phyloP scores from a whole-genome alignment of 2,888 invertebrate species.

The Caenorhabditis macrosperma region DNA sequence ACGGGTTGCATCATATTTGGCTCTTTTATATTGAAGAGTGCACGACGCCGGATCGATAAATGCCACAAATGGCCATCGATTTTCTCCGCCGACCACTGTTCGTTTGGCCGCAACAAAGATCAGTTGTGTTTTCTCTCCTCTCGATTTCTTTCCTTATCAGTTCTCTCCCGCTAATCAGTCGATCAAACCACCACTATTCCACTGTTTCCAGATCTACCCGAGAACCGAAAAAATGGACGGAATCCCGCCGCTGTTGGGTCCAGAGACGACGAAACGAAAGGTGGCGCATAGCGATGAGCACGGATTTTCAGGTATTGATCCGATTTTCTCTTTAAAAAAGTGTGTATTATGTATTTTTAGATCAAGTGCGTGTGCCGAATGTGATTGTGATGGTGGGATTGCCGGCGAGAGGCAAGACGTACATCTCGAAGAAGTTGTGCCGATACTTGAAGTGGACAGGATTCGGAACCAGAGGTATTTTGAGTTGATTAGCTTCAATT shows the following conservation, averaged over 20 bases:
- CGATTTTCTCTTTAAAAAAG: not conserved
- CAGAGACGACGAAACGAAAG: slow-evolving; percentile 62
- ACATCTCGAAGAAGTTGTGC: slow-evolving; percentile 97
- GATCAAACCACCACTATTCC: no score
- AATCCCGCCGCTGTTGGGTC: slow-evolving; percentile 20
- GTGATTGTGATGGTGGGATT: slow-evolving; percentile 99
- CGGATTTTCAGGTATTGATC: slow-evolving; percentile 63
- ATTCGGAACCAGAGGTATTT: slow-evolving; percentile 87
- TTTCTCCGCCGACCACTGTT: no score
- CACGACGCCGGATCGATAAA: no score
- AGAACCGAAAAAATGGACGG: slow-evolving; percentile 27
- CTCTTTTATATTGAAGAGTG: no score
- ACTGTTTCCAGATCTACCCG: not conserved
- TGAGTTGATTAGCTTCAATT: not conserved
- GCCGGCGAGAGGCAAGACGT: slow-evolving; percentile 98
- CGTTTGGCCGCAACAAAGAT: no score
- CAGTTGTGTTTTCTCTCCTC: no score
- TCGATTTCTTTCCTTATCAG: no score
- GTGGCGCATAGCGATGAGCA: slow-evolving; percentile 66
- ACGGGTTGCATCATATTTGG: no score
- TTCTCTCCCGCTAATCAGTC: slow-evolving; percentile 5
- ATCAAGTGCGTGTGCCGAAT: slow-evolving; percentile 85
- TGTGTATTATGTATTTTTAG: no score
- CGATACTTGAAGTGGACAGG: slow-evolving; percentile 99
- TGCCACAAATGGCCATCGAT: no score